A percentile compares a stretch with the other conserved stretches of the same genome.
These are phyloP conservation scores for Piaya cayana DNA, from an alignment of 2,113 vertebrate genomes.

Conservation along the genomic window DNA sequence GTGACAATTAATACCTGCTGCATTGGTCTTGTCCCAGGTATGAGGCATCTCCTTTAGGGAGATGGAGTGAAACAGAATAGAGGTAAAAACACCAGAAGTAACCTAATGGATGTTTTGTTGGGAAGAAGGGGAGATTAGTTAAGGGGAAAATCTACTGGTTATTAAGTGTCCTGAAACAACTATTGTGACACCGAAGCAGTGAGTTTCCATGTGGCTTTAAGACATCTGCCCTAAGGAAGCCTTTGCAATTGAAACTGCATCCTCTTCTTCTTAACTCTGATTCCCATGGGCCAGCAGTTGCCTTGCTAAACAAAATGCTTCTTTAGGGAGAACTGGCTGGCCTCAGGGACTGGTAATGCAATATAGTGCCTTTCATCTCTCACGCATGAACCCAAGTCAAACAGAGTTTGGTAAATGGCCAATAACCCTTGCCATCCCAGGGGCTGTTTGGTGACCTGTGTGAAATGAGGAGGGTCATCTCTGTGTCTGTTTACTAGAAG, in stretches of 20 bases:
- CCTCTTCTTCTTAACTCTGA: background rate
- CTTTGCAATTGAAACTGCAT: background rate
- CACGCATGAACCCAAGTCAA: conserved; percentile 62
- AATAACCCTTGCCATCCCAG: conserved; percentile 39
- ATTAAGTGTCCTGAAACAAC: background rate
- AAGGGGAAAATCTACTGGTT: background rate
- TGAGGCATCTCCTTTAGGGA: background rate
- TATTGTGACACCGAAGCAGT: background rate
- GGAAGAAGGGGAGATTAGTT: background rate
- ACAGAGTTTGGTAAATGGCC: conserved; percentile 57
- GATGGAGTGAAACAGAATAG: background rate
- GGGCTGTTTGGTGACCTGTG: conserved; percentile 56
- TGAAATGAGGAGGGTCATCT: conserved; percentile 51
- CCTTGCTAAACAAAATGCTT: conserved; percentile 26
- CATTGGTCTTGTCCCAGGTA: background rate
- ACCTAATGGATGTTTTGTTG: background rate
- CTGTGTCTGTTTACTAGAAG: conserved; percentile 52
- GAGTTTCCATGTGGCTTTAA: conserved; percentile 16
- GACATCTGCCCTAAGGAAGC: conserved; percentile 27
- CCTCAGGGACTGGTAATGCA: conserved; percentile 27
- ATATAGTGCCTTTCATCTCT: conserved; percentile 50
- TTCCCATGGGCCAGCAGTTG: conserved; percentile 11
- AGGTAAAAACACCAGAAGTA: background rate
- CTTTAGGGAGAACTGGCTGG: background rate
- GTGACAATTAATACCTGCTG: background rate